phyloP scores from a whole-genome alignment of 2,113 vertebrate genomes.

The human (Homo sapiens) region DNA sequence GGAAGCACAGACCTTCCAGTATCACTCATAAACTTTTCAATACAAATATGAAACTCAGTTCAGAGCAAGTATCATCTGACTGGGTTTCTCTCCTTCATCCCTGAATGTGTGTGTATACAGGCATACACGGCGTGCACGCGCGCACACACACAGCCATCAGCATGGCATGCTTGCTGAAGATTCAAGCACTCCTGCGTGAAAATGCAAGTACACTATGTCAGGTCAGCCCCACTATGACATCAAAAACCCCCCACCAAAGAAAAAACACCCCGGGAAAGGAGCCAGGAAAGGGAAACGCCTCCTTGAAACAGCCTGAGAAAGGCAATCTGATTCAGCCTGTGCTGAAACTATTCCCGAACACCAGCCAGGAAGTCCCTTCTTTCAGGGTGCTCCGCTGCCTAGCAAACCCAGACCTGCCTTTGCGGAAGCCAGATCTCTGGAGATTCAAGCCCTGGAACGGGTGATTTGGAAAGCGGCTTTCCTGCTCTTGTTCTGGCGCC shows the following conservation, averaged over 20 bases:
- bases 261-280: background rate
- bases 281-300: conserved; percentile 61
- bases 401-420: conserved; percentile 34
- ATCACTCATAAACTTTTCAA: conserved; percentile 59
- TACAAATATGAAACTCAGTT: conserved; percentile 4
- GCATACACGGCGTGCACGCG: background rate
- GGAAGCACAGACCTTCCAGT: background rate
- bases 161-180: background rate
- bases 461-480: conserved; percentile 16
- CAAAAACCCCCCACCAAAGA: background rate
- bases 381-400: background rate
- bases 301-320: conserved; percentile 37
- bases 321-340: background rate
- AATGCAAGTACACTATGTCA: background rate
- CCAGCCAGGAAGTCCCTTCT: conserved; percentile 62
- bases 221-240: background rate
- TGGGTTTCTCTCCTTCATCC: conserved; percentile 21
- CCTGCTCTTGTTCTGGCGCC: background rate
- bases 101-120: background rate
- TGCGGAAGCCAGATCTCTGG: background rate
- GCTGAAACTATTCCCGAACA: conserved; percentile 44
- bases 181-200: conserved; percentile 2
- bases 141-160: background rate
- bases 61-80: conserved; percentile 31
- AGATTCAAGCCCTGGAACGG: background rate